Evolutionary conservation across 92 coral and sea anemone genomes (phyloP).

Genomic region (Plumapathes pennacea): DNA sequence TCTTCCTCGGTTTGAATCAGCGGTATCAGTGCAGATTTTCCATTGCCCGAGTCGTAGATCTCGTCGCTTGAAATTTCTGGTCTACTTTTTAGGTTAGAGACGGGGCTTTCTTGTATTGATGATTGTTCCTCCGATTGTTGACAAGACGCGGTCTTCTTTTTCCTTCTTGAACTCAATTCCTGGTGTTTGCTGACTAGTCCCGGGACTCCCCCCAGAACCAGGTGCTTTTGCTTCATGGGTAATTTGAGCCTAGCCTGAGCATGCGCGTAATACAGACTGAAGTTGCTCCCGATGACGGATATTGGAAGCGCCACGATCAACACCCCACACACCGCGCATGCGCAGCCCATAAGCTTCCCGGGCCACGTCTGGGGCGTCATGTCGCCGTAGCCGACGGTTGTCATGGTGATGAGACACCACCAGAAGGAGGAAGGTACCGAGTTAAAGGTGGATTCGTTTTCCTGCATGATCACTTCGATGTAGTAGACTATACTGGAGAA

Average conservation of each 20-base stretch:
- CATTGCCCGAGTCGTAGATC: no score
- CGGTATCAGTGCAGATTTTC: no score
- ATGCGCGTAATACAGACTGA: constrained; percentile 87
- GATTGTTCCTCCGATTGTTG: no score
- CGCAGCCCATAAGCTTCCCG: constrained; percentile 91
- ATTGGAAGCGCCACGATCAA: constrained; percentile 90
- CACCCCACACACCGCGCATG: constrained; percentile 93
- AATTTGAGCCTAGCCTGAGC: constrained; percentile 95
- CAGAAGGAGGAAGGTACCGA: constrained; percentile 91
- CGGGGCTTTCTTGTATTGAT: no score
- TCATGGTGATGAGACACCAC: constrained; percentile 99
- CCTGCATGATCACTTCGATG: constrained; percentile 58
- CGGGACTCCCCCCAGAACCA: constrained; percentile 87
- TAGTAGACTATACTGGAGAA: constrained; percentile 93
- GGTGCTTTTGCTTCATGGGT: constrained; percentile 81
- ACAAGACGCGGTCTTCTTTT: constrained; percentile 48
- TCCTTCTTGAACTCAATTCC: constrained; percentile 82
- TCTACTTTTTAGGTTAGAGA: no score
- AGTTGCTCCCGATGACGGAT: constrained; percentile 93
- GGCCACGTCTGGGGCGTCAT: constrained; percentile 82
- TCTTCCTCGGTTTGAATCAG: no score
- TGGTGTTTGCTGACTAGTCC: constrained; percentile 77
- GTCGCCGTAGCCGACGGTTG: constrained; percentile 98
- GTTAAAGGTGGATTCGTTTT: constrained; percentile 41
- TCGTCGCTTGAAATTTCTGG: no score